phyloP scores from a whole-genome alignment of 2,113 vertebrate genomes.

The Cinclus mexicanus region DNA sequence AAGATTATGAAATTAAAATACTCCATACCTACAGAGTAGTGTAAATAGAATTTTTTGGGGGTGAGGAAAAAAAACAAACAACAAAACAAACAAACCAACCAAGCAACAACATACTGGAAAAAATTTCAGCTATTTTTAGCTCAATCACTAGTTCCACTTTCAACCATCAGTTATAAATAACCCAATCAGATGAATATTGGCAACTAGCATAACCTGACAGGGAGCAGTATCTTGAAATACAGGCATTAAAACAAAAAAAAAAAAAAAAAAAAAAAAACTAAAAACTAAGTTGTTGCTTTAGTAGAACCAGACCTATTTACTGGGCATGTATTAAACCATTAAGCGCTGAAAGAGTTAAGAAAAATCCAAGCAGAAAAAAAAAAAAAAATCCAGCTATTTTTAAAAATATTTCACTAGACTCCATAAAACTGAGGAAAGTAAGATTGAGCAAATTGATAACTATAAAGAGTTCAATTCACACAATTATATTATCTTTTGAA shows the following conservation, averaged over 20 bases:
- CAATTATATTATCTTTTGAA: neutral
- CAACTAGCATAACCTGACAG: neutral
- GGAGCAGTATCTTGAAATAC: neutral
- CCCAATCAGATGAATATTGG: neutral
- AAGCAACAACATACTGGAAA: neutral
- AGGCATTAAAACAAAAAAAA: neutral
- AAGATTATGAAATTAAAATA: neutral
- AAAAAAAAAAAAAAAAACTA: neutral
- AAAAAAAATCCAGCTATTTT: neutral
- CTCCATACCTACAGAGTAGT: neutral
- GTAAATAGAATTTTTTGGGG: rapidly evolving
- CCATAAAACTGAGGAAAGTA: neutral
- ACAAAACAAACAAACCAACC: neutral
- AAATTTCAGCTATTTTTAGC: neutral
- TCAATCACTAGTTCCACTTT: neutral
- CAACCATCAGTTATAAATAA: neutral
- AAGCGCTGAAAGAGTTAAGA: neutral
- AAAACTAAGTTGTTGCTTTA: neutral
- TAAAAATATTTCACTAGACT: neutral
- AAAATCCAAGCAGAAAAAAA: neutral
- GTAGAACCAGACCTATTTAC: neutral
- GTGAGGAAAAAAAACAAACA: rapidly evolving
- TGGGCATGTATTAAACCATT: neutral
- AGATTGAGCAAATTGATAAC: neutral
- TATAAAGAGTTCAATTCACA: neutral